These are phyloP conservation scores for Subacronicta megacephala DNA, from an alignment of 2,888 invertebrate genomes.

Conservation along the genomic window DNA sequence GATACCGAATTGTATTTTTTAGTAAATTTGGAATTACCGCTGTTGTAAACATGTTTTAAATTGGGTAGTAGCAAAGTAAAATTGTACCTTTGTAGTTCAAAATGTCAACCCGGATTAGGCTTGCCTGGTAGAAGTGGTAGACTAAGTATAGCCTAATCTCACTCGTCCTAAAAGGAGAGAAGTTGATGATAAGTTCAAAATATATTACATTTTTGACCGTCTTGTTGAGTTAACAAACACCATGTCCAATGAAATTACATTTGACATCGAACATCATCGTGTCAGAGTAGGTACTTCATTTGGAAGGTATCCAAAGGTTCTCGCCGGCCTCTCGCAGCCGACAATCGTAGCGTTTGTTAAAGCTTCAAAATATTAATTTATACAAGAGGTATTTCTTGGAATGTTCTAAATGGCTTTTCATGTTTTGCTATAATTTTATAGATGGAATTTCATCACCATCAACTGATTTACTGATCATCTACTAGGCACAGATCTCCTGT, in stretches of 20 bases:
- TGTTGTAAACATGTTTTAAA: constrained; percentile 44
- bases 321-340: constrained; percentile 22
- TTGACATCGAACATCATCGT: constrained; percentile 46
- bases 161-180: too few relatives aligned
- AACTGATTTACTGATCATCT: too few relatives aligned
- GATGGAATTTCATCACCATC: too few relatives aligned
- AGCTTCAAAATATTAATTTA: constrained; percentile 29
- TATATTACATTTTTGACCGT: constrained; percentile 19
- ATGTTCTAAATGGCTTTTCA: constrained; percentile 1
- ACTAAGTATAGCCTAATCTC: too few relatives aligned
- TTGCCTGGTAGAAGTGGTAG: too few relatives aligned
- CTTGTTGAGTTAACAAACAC: constrained; percentile 21
- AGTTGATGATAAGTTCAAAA: too few relatives aligned
- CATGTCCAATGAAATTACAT: constrained; percentile 44
- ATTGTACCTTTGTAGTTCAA: too few relatives aligned
- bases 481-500: too few relatives aligned
- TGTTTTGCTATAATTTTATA: neutral
- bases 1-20: constrained; percentile 44
- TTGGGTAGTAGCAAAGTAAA: constrained; percentile 30
- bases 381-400: constrained; percentile 17
- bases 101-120: too few relatives aligned
- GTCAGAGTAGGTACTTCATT: constrained; percentile 37
- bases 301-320: constrained; percentile 54
- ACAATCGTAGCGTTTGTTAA: constrained; percentile 32
- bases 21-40: constrained; percentile 45